Evolutionary conservation across 2,797 vertebrate species (phyloP), one percentile per base, ranked within the genome.

Genomic region (Tinamus major): DNA sequence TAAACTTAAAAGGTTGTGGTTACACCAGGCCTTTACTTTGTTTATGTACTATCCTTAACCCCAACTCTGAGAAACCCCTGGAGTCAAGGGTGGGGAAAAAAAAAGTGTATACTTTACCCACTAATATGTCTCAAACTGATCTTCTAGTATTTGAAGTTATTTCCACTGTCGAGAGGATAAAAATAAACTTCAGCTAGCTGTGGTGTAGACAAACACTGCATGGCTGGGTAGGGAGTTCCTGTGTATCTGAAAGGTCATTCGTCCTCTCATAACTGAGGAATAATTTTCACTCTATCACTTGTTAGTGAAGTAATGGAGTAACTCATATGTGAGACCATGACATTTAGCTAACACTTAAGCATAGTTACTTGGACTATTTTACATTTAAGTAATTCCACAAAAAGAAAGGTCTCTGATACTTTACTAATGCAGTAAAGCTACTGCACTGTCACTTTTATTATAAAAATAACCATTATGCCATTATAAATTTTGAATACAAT

Each of bases 401-500:
- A 74, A 74, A 64, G 58, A 84, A 18, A 79, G 6, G 33, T 62
- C 84, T 79, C 79, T 58, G 31, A 87, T 13, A 48, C 70, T 90
- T 91, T 82, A 87, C 87, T 61, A 74, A 82, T 64, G 65, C 67
- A 85, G 78, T 93, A 95, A 92, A 91, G 77, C 59, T 64, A 85
- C 65, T 71, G 18, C 89, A 89, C 9, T 37, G 69, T 79, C 48
- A 75, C 9, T 93, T 96, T 96, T 95, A 94, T 95, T 95, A 96
- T 82, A 95, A 96, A 96, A 96, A 96, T 96, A 96, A 92, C 64
- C 35, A 83, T 91, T 83, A 76, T 4, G 8, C 46, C 24, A 18
- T 68, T 68, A 49, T 90, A 74, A 93, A 91, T 85, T 49, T 92
- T 58, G 37, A 88, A 95, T 86, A 86, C 44, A 82, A 7, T 64